phyloP scores from a whole-genome alignment of 2,797 vertebrate genomes.

The Sebastes iracundus region DNA sequence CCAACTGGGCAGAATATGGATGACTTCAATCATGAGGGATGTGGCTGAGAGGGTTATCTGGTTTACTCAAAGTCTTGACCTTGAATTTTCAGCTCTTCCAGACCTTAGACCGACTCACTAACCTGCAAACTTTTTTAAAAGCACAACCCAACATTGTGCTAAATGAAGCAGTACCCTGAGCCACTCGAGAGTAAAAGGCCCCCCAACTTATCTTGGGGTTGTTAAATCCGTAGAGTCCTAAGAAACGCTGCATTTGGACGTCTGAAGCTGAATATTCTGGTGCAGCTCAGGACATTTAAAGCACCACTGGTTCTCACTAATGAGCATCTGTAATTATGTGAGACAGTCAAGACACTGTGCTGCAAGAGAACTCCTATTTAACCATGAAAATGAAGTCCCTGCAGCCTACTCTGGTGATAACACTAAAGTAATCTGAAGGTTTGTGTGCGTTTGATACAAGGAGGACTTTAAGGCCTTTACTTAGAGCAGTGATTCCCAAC shows the following conservation, averaged over 20 bases:
- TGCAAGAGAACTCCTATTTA: background rate
- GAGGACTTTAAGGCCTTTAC: background rate
- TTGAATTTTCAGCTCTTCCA: no score
- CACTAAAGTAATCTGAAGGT: background rate
- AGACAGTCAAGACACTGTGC: conserved; percentile 8
- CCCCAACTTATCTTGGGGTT: background rate
- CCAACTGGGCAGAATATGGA: background rate
- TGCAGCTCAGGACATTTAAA: conserved; percentile 26
- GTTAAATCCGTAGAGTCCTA: background rate
- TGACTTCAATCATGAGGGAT: no score
- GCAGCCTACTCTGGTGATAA: background rate
- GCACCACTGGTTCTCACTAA: conserved; percentile 19
- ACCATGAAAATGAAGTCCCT: background rate
- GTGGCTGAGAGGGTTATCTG: no score
- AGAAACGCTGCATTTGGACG: background rate
- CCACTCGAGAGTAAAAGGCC: background rate
- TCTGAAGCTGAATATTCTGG: background rate
- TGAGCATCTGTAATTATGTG: conserved; percentile 23
- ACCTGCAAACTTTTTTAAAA: background rate
- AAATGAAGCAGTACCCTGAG: background rate
- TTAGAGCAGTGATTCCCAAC: background rate
- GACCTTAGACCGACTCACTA: background rate
- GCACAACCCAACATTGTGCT: background rate
- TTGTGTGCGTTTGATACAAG: background rate
- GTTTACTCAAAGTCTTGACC: background rate